Evolutionary conservation across 2,888 invertebrate species (phyloP).

Genomic region (Sarcophaga rosellei): DNA sequence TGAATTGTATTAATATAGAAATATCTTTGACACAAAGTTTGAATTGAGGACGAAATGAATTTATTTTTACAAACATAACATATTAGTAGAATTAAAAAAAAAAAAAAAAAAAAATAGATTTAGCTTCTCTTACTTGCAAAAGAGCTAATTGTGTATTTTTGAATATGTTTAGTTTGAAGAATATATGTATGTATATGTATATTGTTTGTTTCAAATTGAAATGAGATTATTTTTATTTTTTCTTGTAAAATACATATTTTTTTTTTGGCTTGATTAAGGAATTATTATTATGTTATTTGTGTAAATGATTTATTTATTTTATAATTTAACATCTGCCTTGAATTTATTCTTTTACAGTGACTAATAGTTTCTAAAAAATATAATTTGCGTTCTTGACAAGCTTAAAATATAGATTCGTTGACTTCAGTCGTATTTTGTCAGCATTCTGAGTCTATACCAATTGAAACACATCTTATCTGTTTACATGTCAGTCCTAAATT

Average conservation of each 20-base stretch:
- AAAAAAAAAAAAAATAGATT: constrained; percentile 17
- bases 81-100: constrained; percentile 38
- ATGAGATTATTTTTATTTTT: background rate
- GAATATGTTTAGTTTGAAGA: constrained; percentile 13
- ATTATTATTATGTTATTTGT: constrained; percentile 6
- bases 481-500: too few relatives aligned
- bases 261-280: background rate
- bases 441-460: too few relatives aligned
- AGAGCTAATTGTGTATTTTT: background rate
- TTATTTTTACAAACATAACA: constrained; percentile 58
- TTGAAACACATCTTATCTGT: too few relatives aligned
- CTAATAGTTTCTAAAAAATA: background rate
- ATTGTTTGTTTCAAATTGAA: background rate
- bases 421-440: too few relatives aligned
- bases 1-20: background rate
- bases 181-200: background rate
- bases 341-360: background rate
- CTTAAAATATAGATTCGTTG: too few relatives aligned
- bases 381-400: background rate
- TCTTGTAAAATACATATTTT: background rate
- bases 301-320: background rate
- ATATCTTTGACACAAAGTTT: constrained; percentile 52
- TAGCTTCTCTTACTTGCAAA: constrained; percentile 11
- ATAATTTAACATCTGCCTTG: constrained; percentile 37
- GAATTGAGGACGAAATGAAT: constrained; percentile 51